phyloP scores from a whole-genome alignment of 2,113 vertebrate genomes.

The Boulengeromyrus knoepffleri region DNA sequence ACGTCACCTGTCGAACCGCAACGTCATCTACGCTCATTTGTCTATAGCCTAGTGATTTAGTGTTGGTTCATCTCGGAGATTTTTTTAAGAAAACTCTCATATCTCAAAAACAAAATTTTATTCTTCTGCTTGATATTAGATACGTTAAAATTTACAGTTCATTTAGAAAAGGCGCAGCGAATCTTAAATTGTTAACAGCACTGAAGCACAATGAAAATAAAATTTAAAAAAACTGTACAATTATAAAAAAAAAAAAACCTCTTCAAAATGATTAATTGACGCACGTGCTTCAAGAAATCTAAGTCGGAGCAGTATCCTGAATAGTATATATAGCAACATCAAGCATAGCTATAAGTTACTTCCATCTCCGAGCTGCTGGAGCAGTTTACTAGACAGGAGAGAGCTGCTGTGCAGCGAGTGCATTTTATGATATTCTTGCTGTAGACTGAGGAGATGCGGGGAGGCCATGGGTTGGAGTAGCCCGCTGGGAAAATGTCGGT shows the following conservation, averaged over 20 bases:
- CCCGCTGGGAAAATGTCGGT: constrained; percentile 26
- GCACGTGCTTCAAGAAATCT: constrained; percentile 5
- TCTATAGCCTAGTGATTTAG: neutral
- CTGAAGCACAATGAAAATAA: neutral
- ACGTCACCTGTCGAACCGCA: neutral
- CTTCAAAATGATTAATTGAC: neutral
- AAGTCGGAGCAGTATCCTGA: neutral
- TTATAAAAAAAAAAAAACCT: neutral
- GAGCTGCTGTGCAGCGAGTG: constrained; percentile 22
- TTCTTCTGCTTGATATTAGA: neutral
- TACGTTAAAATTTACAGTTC: neutral
- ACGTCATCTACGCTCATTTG: neutral
- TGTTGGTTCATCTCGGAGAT: neutral
- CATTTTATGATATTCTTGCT: constrained; percentile 36
- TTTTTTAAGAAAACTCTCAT: neutral
- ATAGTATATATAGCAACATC: neutral
- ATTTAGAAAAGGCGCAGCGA: neutral
- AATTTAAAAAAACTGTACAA: neutral
- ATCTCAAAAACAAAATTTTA: constrained; percentile 1
- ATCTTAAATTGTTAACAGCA: constrained; percentile 1
- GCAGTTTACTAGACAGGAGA: constrained; percentile 33
- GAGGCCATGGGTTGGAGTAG: constrained; percentile 33
- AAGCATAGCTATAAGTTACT: neutral
- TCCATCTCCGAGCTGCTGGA: constrained; percentile 29
- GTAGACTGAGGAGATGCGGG: constrained; percentile 21